Conservation (phyloP, 64 coral and sea anemone species). For the Astreopora myriophthalma region DNA sequence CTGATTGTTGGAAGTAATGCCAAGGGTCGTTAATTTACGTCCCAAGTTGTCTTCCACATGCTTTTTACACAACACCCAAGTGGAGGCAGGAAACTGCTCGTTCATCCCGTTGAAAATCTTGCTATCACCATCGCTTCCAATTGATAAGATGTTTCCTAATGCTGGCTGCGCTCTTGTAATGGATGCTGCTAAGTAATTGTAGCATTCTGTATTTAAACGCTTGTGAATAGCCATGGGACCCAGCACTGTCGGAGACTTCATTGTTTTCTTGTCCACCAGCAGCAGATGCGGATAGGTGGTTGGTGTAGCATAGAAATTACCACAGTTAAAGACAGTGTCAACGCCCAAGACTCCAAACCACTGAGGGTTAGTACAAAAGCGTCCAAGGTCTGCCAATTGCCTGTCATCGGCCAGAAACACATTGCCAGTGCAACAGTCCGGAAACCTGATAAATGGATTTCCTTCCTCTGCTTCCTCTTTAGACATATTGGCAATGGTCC, state of each 20-base stretch:
- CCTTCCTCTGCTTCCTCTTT: conserved; percentile 6
- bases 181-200: conserved; percentile 18
- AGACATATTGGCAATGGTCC: background rate
- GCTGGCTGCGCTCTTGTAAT: background rate
- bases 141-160: background rate
- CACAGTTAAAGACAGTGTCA: conserved; percentile 24
- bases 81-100: background rate
- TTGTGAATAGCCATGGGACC: conserved; percentile 34
- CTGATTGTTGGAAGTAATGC: background rate
- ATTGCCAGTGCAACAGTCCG: background rate
- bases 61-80: conserved; percentile 9
- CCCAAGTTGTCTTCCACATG: conserved; percentile 28
- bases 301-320: conserved; percentile 52
- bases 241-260: conserved; percentile 6
- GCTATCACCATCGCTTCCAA: conserved; percentile 6
- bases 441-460: conserved; percentile 4
- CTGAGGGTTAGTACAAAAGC: background rate
- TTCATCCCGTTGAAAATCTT: background rate
- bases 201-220: conserved; percentile 5
- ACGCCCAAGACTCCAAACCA: background rate
- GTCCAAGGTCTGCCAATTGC: background rate
- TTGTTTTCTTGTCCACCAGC: conserved; percentile 28
- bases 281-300: conserved; percentile 47
- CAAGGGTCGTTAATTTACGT: background rate
- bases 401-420: conserved; percentile 1